phyloP scores from a whole-genome alignment of 2,113 vertebrate species.

The Lophotis ruficrista region DNA sequence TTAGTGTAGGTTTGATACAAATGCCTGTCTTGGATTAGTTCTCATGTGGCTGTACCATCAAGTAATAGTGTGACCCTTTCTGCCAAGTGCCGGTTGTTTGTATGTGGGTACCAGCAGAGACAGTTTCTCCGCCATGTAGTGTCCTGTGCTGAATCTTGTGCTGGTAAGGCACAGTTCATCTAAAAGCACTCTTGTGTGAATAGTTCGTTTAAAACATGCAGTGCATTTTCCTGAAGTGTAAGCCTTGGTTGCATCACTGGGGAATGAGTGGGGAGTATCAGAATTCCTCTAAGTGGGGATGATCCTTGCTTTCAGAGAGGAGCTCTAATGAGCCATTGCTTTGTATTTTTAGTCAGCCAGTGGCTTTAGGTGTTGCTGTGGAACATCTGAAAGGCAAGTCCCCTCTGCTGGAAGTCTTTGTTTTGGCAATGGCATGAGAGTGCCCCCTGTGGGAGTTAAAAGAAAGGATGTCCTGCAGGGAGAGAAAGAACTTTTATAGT shows the following conservation, averaged over 20 bases:
- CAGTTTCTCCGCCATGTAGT: background rate
- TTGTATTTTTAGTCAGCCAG: background rate
- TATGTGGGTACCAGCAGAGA: background rate
- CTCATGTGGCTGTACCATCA: background rate
- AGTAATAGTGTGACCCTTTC: background rate
- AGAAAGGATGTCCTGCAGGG: background rate
- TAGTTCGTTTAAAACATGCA: background rate
- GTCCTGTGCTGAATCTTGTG: background rate
- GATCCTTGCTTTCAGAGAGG: background rate
- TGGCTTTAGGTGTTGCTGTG: background rate
- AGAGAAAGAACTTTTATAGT: background rate
- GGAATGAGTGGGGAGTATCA: background rate
- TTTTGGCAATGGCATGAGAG: background rate
- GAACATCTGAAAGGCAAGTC: background rate
- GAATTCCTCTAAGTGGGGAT: background rate
- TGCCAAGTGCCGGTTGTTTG: background rate
- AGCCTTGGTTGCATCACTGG: background rate
- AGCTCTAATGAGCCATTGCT: background rate
- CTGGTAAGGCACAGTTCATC: background rate
- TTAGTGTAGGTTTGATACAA: background rate
- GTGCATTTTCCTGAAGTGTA: background rate
- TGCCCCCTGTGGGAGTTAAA: slow-evolving; percentile 2
- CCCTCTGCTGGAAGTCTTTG: background rate
- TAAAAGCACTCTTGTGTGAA: background rate
- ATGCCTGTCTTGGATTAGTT: background rate